These are phyloP conservation scores for Ennomos quercinarius DNA, from an alignment of 2,888 invertebrate species.

Conservation along the genomic window DNA sequence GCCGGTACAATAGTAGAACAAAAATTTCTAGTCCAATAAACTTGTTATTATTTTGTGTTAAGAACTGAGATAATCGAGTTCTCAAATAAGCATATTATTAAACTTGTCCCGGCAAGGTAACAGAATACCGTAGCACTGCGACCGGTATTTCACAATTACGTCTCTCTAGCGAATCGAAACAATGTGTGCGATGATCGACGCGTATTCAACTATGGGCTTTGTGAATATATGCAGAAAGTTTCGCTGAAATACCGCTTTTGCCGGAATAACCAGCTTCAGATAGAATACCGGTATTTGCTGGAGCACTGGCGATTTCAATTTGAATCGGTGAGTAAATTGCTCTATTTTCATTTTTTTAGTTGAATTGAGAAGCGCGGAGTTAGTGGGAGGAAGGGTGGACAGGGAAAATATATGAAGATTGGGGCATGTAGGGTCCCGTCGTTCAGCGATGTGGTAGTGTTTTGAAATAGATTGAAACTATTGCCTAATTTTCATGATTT, in stretches of 20 bases:
- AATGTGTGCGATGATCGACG: slow-evolving; percentile 20
- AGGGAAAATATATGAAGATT: too few relatives aligned
- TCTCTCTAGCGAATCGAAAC: slow-evolving; percentile 20
- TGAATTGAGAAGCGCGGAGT: slow-evolving; percentile 1
- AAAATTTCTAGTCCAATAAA: too few relatives aligned
- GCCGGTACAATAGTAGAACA: too few relatives aligned
- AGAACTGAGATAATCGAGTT: too few relatives aligned
- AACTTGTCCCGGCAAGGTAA: slow-evolving; percentile 11
- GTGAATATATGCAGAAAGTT: slow-evolving; percentile 26
- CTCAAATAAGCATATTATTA: neutral
- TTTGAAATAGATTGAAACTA: too few relatives aligned
- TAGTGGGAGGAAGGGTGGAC: neutral
- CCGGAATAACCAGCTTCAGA: slow-evolving; percentile 20
- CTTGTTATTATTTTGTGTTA: too few relatives aligned
- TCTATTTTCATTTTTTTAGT: slow-evolving; percentile 12
- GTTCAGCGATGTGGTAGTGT: too few relatives aligned
- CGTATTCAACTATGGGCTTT: slow-evolving; percentile 17
- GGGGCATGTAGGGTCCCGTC: too few relatives aligned
- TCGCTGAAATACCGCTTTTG: slow-evolving; percentile 9
- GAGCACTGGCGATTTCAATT: slow-evolving; percentile 13
- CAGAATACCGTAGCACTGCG: slow-evolving; percentile 13
- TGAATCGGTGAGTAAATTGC: slow-evolving; percentile 13
- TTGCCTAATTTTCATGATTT: too few relatives aligned
- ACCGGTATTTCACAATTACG: slow-evolving; percentile 30
- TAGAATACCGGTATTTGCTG: slow-evolving; percentile 19